Percentiles rank a stretch among this genome's conserved stretches.
Conservation (phyloP, 2,888 invertebrate species). For the Torymus aiolomorphi region DNA sequence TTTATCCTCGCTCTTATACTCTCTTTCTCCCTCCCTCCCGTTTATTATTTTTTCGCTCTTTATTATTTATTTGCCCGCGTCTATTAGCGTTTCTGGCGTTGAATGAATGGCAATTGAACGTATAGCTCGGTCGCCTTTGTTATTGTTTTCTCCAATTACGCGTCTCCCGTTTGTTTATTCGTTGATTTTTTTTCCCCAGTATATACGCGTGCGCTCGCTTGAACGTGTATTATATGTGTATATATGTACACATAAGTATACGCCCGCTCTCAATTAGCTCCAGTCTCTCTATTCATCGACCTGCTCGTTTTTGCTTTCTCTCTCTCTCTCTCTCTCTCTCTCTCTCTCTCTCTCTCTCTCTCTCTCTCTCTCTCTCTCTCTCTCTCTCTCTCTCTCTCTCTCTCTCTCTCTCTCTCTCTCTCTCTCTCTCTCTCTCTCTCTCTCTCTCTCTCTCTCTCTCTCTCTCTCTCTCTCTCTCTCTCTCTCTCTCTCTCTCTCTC, state of each 20-base stretch:
- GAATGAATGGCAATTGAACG: constrained; percentile 44
- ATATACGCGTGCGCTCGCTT: not conserved
- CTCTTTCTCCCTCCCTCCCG: not conserved
- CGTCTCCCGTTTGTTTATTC: constrained; percentile 33
- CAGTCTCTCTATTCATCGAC: constrained; percentile 37
- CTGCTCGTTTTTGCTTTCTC: constrained; percentile 53
- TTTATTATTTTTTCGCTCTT: constrained; percentile 22
- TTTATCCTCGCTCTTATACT: not conserved
- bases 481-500: not conserved
- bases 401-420: too few relatives aligned
- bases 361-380: too few relatives aligned
- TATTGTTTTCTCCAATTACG: constrained; percentile 49
- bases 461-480: too few relatives aligned
- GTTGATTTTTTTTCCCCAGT: not conserved
- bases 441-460: too few relatives aligned
- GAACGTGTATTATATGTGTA: too few relatives aligned
- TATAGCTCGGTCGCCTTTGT: constrained; percentile 18
- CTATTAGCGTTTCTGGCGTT: constrained; percentile 37
- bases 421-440: too few relatives aligned
- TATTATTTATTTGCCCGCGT: constrained; percentile 20
- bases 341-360: too few relatives aligned
- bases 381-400: too few relatives aligned
- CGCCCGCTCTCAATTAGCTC: constrained; percentile 12
- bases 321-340: too few relatives aligned
- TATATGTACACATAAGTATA: too few relatives aligned